These are phyloP conservation scores for Tetrapedia diversipes DNA, from an alignment of 2,888 invertebrate species.

Conservation along the genomic window DNA sequence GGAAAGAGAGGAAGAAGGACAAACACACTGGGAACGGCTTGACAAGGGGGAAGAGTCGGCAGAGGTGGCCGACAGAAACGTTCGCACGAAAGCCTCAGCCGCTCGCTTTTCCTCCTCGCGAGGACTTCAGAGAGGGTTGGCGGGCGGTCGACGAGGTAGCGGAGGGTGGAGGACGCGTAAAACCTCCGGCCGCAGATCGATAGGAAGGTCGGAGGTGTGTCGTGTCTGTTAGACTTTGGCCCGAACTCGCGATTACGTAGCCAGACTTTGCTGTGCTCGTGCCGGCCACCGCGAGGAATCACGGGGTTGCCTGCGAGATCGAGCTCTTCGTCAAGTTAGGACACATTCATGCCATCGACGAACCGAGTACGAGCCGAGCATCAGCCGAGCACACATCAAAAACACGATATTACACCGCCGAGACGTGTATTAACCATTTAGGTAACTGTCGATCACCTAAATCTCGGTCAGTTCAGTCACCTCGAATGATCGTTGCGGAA, in stretches of 20 bases:
- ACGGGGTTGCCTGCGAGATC: neutral
- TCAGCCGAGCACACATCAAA: too few species aligned
- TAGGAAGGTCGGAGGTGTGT: slow-evolving; percentile 81
- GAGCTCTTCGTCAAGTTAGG: neutral
- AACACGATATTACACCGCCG: too few species aligned
- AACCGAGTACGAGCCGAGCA: too few species aligned
- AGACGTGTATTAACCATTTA: too few species aligned
- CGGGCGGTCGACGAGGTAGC: slow-evolving; percentile 61
- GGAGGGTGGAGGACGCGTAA: slow-evolving; percentile 77
- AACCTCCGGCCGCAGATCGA: slow-evolving; percentile 81
- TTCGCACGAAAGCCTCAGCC: slow-evolving; percentile 66
- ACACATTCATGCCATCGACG: too few species aligned
- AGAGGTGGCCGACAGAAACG: slow-evolving; percentile 64
- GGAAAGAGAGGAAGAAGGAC: too few species aligned
- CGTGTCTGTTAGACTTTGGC: slow-evolving; percentile 77
- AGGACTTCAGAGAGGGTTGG: slow-evolving; percentile 64
- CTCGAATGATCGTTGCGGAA: too few species aligned
- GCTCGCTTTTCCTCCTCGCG: slow-evolving; percentile 64
- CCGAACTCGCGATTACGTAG: slow-evolving; percentile 66
- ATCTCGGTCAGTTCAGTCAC: too few species aligned
- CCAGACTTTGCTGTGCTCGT: slow-evolving; percentile 59
- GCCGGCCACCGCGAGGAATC: slow-evolving; percentile 18
- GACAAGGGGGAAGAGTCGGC: slow-evolving; percentile 1
- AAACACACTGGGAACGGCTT: neutral
- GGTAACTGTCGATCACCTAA: too few species aligned